Percentiles rank a stretch among this genome's conserved stretches.
These are phyloP conservation scores for Ursus arctos DNA, from an alignment of 2,113 vertebrate species.

Conservation along the genomic window DNA sequence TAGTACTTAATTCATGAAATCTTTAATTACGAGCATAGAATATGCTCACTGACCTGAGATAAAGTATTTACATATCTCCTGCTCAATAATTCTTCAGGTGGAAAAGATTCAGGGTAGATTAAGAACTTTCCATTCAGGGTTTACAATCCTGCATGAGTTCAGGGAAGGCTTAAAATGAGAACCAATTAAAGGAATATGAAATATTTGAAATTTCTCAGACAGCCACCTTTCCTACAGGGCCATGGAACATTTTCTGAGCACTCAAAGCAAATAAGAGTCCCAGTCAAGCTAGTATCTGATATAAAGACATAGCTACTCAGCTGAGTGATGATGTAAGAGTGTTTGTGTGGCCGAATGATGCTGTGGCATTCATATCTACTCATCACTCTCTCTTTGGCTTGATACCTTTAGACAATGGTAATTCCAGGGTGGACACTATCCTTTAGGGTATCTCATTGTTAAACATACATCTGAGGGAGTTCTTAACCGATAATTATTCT, in stretches of 20 bases:
- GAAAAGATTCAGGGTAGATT: neutral
- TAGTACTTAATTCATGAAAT: neutral
- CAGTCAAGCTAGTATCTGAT: neutral
- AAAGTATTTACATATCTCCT: neutral
- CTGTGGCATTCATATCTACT: neutral
- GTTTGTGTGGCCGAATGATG: neutral
- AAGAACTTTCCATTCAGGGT: neutral
- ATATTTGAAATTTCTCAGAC: neutral
- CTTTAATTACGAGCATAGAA: neutral
- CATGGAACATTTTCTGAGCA: neutral
- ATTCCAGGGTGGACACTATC: neutral
- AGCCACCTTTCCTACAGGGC: neutral
- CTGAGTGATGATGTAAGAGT: accelerated
- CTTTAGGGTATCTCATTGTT: neutral
- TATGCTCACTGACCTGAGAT: neutral
- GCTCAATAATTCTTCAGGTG: neutral
- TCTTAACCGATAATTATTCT: neutral
- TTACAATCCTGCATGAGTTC: neutral
- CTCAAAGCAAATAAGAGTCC: neutral
- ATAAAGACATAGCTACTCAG: neutral
- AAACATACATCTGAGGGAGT: neutral
- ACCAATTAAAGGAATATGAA: neutral
- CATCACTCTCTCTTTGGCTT: neutral
- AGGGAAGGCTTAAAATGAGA: neutral
- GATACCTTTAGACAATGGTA: neutral